Conservation (phyloP, 2,113 vertebrate genomes). For the Bungarus multicinctus region DNA sequence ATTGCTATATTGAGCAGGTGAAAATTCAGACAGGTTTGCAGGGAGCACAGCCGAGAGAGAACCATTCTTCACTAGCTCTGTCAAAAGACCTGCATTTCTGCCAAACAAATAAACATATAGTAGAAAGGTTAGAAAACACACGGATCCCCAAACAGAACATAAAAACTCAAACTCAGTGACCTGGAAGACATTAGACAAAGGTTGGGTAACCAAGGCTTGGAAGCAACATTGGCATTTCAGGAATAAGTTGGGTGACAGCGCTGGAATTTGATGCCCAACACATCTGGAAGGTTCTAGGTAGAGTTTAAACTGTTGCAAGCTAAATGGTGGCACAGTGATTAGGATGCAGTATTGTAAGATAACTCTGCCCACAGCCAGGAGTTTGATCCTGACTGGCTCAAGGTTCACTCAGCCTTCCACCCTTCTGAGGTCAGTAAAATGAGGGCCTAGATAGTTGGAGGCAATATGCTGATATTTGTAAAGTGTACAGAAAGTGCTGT, state of each 20-base stretch:
- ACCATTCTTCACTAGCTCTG: neutral
- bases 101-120: neutral
- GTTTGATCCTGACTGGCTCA: neutral
- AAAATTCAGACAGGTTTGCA: slow-evolving; percentile 47
- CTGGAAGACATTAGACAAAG: neutral
- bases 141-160: neutral
- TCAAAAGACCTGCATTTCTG: slow-evolving; percentile 69
- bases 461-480: neutral
- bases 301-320: neutral
- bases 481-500: neutral
- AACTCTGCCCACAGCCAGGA: neutral
- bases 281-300: neutral
- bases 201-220: neutral
- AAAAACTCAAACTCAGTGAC: neutral
- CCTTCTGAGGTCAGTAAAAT: neutral
- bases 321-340: neutral
- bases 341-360: neutral
- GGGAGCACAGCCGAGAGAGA: neutral
- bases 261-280: neutral
- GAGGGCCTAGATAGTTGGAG: neutral
- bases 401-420: neutral
- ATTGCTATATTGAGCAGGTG: slow-evolving; percentile 49
- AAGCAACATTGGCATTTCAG: neutral
- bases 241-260: neutral
- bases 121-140: neutral